Percentiles rank a stretch among this genome's conserved stretches.
phyloP scores from a whole-genome alignment of 1,140 invertebrate genomes.

The Pseudachorutes palmiensis region DNA sequence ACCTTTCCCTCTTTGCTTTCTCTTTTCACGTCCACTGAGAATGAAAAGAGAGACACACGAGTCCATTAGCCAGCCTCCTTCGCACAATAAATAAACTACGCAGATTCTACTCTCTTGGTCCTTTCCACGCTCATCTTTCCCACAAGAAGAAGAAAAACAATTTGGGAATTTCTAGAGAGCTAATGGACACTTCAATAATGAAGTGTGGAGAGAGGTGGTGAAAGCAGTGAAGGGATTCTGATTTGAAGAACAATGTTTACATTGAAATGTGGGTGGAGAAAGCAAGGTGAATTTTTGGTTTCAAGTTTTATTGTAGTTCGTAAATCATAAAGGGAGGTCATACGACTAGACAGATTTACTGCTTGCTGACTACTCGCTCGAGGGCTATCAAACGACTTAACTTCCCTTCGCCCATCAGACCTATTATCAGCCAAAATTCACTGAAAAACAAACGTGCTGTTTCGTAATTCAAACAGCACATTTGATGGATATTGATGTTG shows the following conservation, averaged over 20 bases:
- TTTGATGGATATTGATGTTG: not conserved
- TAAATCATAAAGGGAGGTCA: not conserved
- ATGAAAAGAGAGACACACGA: not conserved
- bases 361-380: not conserved
- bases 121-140: not conserved
- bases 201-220: too few species aligned
- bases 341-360: not conserved
- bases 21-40: not conserved
- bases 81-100: constrained; percentile 7
- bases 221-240: too few species aligned
- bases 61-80: constrained; percentile 3
- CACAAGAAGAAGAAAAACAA: not conserved
- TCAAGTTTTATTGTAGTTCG: not conserved
- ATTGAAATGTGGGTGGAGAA: not conserved
- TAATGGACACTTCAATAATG: not conserved
- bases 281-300: constrained; percentile 1
- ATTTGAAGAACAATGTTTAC: not conserved
- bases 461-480: too few species aligned
- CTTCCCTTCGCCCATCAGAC: constrained; percentile 20
- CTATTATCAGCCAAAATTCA: constrained; percentile 6
- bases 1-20: constrained; percentile 18
- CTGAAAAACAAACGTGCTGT: not conserved
- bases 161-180: not conserved
- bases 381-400: not conserved
- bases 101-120: not conserved